A percentile compares a stretch with the other conserved stretches of the same genome.
phyloP scores from a whole-genome alignment of 2,113 vertebrate genomes.

The Pica pica region DNA sequence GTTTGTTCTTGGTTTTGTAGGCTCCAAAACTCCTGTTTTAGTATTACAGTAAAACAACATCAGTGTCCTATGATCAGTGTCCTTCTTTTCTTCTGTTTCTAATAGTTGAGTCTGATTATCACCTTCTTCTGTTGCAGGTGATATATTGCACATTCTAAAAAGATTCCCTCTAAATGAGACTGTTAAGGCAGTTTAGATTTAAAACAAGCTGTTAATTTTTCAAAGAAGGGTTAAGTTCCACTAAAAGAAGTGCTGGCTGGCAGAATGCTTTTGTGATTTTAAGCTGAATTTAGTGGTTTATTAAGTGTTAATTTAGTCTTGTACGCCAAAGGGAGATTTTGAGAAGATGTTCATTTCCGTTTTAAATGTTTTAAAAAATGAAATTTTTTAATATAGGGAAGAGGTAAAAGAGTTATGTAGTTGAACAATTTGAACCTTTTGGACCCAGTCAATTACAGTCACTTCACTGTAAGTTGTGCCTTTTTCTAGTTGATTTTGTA shows the following conservation, averaged over 20 bases:
- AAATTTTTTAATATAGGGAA: neutral
- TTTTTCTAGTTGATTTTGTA: neutral
- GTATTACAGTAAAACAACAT: neutral
- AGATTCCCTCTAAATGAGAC: neutral
- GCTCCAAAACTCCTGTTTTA: neutral
- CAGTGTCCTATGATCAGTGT: neutral
- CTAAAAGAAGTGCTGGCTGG: neutral
- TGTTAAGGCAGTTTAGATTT: neutral
- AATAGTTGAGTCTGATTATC: neutral
- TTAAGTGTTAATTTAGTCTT: neutral
- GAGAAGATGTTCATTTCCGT: accelerated
- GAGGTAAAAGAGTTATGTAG: neutral
- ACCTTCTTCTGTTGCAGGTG: neutral
- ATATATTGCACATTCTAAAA: neutral
- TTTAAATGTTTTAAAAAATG: accelerated
- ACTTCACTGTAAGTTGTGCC: neutral
- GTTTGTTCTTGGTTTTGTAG: neutral
- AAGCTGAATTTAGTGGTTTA: neutral
- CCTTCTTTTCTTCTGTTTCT: neutral
- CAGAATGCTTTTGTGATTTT: neutral
- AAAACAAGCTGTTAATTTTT: neutral
- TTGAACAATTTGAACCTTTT: neutral
- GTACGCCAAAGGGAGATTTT: accelerated
- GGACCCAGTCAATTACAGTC: too few species aligned
- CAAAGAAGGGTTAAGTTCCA: accelerated